Conservation (phyloP, 2,888 invertebrate genomes). For the Drosophila multiciliata region DNA sequence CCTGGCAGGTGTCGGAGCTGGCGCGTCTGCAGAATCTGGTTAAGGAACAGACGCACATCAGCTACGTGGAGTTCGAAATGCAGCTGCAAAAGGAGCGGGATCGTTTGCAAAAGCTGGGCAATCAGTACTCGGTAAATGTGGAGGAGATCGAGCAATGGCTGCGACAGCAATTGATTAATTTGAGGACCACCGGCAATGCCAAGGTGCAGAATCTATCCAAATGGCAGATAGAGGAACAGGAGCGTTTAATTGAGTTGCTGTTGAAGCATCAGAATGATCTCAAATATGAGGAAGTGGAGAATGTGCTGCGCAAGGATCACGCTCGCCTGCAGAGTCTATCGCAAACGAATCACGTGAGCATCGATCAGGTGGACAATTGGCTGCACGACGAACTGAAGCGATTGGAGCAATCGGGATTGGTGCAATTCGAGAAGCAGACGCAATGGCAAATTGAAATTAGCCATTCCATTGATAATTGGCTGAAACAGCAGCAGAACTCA, state of each 20-base stretch:
- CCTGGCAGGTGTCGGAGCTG: slow-evolving; percentile 80
- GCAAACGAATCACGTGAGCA: slow-evolving; percentile 75
- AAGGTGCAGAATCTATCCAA: slow-evolving; percentile 81
- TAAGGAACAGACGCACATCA: slow-evolving; percentile 79
- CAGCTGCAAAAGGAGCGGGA: slow-evolving; percentile 78
- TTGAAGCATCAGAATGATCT: slow-evolving; percentile 75
- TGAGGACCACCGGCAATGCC: slow-evolving; percentile 77
- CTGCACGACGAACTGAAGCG: slow-evolving; percentile 74
- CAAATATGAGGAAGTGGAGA: slow-evolving; percentile 76
- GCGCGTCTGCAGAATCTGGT: slow-evolving; percentile 77
- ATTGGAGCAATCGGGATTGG: slow-evolving; percentile 72
- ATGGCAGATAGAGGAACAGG: slow-evolving; percentile 81
- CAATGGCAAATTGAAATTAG: slow-evolving; percentile 82
- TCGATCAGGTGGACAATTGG: slow-evolving; percentile 80
- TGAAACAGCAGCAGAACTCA: slow-evolving; percentile 72
- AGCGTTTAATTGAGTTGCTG: slow-evolving; percentile 79
- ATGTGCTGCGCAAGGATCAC: slow-evolving; percentile 73
- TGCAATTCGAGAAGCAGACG: slow-evolving; percentile 74
- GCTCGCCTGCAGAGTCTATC: slow-evolving; percentile 72
- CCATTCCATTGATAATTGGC: slow-evolving; percentile 73
- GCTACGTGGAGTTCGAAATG: slow-evolving; percentile 78
- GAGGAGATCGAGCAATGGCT: slow-evolving; percentile 82
- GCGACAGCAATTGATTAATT: slow-evolving; percentile 79
- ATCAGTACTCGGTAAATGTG: slow-evolving; percentile 80
- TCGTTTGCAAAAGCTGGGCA: slow-evolving; percentile 75